Evolutionary conservation across 2,888 invertebrate species (phyloP).

Genomic region (Adelognathus sp.): DNA sequence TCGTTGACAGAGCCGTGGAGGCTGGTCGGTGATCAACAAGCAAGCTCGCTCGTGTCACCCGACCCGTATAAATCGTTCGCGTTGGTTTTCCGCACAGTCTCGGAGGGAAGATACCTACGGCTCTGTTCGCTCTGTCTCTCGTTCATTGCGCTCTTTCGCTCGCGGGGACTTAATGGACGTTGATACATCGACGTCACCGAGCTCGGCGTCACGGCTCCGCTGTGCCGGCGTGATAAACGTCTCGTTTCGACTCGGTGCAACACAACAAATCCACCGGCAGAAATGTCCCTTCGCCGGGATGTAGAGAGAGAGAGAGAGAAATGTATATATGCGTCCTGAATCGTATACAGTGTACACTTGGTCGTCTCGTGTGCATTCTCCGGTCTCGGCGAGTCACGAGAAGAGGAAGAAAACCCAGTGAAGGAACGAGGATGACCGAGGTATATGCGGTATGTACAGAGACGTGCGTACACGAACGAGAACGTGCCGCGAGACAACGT

Average conservation of each 20-base stretch:
- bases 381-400: neutral
- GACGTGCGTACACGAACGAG: slow-evolving; percentile 22
- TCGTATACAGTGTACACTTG: neutral
- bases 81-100: slow-evolving; percentile 11
- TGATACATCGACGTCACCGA: slow-evolving; percentile 74
- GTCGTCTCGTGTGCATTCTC: neutral
- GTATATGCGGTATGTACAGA: neutral
- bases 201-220: slow-evolving; percentile 25
- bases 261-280: slow-evolving; percentile 14
- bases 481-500: slow-evolving; percentile 39
- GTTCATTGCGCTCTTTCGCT: slow-evolving; percentile 34
- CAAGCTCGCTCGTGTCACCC: slow-evolving; percentile 50
- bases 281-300: slow-evolving; percentile 31
- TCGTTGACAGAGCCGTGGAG: slow-evolving; percentile 30
- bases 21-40: slow-evolving; percentile 46
- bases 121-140: slow-evolving; percentile 28
- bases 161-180: slow-evolving; percentile 73
- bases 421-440: slow-evolving; percentile 23
- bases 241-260: slow-evolving; percentile 60
- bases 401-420: slow-evolving; percentile 6
- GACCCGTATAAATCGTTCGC: slow-evolving; percentile 62
- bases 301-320: neutral
- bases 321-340: neutral
- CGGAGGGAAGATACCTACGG: slow-evolving; percentile 23
- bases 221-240: slow-evolving; percentile 74